A percentile compares a stretch with the other conserved stretches of the same genome.
Evolutionary conservation across 2,888 invertebrate genomes (phyloP).

Genomic region (Conomelus anceps): DNA sequence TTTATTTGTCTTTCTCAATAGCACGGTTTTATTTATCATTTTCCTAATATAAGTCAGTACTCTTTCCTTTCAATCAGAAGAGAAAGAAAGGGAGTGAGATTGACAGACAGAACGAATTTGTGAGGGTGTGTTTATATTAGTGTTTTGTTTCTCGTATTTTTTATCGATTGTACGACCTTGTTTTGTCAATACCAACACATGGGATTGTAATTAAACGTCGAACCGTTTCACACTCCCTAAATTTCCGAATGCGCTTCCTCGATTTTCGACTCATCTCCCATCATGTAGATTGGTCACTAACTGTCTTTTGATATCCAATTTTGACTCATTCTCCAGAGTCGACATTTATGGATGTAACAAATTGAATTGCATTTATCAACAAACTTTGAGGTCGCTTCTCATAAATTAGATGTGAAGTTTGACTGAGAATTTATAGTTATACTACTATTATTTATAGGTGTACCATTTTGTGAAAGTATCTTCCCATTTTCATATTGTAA

Average conservation of each 20-base stretch:
- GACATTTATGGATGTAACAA: no score
- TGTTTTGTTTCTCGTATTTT: neutral
- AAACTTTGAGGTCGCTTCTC: neutral
- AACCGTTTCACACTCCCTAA: neutral
- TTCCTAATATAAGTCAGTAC: neutral
- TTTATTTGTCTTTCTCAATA: neutral
- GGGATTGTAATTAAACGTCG: neutral
- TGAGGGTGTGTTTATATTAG: no score
- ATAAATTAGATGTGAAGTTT: no score
- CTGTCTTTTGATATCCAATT: neutral
- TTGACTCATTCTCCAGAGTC: neutral
- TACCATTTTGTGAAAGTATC: no score
- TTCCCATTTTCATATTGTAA: neutral
- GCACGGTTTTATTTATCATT: neutral
- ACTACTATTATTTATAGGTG: no score
- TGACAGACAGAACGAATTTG: neutral
- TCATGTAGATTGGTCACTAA: neutral
- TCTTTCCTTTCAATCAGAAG: neutral
- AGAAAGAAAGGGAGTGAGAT: neutral
- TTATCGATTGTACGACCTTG: neutral
- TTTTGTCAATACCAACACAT: neutral
- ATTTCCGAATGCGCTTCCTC: neutral
- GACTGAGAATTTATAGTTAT: no score
- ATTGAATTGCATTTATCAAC: no score
- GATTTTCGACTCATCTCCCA: neutral